Base-by-base conservation (phyloP, 2,113 vertebrate species). In the Sprattus sprattus region DNA sequence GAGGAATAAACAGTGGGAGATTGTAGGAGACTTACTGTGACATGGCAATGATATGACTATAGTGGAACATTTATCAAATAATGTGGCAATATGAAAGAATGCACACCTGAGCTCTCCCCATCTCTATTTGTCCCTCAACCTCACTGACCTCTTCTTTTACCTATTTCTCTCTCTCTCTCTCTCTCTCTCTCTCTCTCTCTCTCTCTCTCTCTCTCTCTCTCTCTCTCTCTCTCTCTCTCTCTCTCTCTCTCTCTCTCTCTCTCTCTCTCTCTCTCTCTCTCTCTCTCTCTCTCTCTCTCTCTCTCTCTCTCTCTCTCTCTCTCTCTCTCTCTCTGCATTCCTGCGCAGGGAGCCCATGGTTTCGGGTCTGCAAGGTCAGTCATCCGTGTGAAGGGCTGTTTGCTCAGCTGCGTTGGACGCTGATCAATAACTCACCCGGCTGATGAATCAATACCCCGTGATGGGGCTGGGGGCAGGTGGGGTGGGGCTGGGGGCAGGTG, bases 321-420 rank as follows among this genome's bases (percentile, higher is more conserved):
- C 6, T 28, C n/a, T 67, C 6, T 67, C 64, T 11, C 64, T 28
- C 6, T 67, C 64, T 67, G n/a, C 64, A 67, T 67, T 67, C 64
- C 64, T 67, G 25, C 64, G 2, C 64, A 10, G 64, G 64, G 25
- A 67, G 64, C 64, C 54, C 64, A 67, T 67, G 64, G 64, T 67
- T 67, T 67, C 64, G 64, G 20, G 60, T 8, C 60, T 64, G 60
- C 60, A 64, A 25, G 60, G 64, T 25, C 64, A 28, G 25, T 28
- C 64, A 22, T 67, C 64, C 64, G n/a, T 67, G 64, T 67, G 64
- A 67, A 60, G 64, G 22, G 64, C 64, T 67, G 64, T 67, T 60
- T 67, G 64, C 64, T 67, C 64, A 67, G 64, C 64, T 67, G 64
- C 64, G 11, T 67, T 67, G 64, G 54, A 20, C 54, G 54, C 54